phyloP scores from a whole-genome alignment of 2,888 invertebrate genomes.

The Fragum sueziense region DNA sequence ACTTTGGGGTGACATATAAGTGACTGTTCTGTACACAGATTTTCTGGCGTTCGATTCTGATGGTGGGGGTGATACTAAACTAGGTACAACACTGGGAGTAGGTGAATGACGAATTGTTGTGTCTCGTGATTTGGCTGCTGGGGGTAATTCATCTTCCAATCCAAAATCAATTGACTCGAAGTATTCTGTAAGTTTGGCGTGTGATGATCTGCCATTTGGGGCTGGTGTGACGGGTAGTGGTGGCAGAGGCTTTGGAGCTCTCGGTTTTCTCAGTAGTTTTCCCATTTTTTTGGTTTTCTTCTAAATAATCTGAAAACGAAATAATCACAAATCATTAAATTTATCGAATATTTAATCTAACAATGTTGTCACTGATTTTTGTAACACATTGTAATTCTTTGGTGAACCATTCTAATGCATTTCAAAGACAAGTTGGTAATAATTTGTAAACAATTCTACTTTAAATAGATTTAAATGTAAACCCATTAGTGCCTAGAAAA shows the following conservation, averaged over 20 bases:
- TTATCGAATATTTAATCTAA: no score
- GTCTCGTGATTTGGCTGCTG: constrained; percentile 44
- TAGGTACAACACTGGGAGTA: constrained; percentile 71
- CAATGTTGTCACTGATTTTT: no score
- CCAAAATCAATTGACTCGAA: constrained; percentile 68
- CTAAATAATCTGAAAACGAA: not conserved
- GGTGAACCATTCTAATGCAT: no score
- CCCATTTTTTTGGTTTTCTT: not conserved
- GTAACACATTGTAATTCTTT: no score
- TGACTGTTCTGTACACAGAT: constrained; percentile 53
- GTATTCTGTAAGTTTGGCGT: constrained; percentile 61
- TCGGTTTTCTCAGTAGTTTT: constrained; percentile 67
- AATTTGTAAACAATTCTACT: no score
- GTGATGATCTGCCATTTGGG: constrained; percentile 46
- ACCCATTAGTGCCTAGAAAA: no score
- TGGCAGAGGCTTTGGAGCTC: constrained; percentile 69
- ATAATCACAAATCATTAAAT: not conserved
- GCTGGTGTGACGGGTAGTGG: constrained; percentile 56
- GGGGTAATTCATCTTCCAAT: constrained; percentile 51
- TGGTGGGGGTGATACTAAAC: constrained; percentile 70
- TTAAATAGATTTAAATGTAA: no score
- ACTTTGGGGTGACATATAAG: constrained; percentile 62
- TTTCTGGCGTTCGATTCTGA: constrained; percentile 69
- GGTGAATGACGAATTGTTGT: constrained; percentile 53
- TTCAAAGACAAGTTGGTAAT: no score